phyloP scores from a whole-genome alignment of 2,797 vertebrate species.

The Muscicapa comitata region DNA sequence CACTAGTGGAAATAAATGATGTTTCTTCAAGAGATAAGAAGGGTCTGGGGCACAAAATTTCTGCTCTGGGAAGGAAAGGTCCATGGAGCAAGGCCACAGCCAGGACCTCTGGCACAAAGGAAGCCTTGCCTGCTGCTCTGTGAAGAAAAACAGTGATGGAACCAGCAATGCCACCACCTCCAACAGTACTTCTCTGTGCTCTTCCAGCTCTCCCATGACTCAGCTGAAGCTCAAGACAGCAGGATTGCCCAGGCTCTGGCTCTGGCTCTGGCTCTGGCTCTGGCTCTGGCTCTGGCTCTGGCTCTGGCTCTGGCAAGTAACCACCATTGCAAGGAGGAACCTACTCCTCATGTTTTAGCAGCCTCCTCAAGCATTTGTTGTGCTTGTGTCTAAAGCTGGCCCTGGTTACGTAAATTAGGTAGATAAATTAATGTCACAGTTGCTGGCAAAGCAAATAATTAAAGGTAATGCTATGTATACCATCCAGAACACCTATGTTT shows the following conservation, averaged over 20 bases:
- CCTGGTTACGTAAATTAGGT: background rate
- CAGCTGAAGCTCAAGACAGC: background rate
- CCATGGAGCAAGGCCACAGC: background rate
- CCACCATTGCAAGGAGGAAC: background rate
- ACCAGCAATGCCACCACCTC: background rate
- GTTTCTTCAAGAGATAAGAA: background rate
- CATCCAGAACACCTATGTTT: background rate
- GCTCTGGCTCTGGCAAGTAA: background rate
- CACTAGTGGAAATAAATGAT: background rate
- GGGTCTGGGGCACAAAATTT: background rate
- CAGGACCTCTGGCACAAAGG: background rate
- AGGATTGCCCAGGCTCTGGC: background rate
- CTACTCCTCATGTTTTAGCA: background rate
- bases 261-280: background rate
- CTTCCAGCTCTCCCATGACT: background rate
- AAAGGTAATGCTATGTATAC: background rate
- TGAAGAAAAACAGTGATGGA: background rate
- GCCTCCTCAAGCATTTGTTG: background rate
- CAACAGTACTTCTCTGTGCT: background rate
- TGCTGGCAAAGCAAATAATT: background rate
- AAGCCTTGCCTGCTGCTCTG: background rate
- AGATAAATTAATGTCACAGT: background rate
- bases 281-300: background rate
- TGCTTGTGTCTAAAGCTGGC: background rate
- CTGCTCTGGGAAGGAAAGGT: background rate